These are phyloP conservation scores for Bathynomus jamesi DNA, from an alignment of 1,140 invertebrate genomes.

Conservation along the genomic window DNA sequence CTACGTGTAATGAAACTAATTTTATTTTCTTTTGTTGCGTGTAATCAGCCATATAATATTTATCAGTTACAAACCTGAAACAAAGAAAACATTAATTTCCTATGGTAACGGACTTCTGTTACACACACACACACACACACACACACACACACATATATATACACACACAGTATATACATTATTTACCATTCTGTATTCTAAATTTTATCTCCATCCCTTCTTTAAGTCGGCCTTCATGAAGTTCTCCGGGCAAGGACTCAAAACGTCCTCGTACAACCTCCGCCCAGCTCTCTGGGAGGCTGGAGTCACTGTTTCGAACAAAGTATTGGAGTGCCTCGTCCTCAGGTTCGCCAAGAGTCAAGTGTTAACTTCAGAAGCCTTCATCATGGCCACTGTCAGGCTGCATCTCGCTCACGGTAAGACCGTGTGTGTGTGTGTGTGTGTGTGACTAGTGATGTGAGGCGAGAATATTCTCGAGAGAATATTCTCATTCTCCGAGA, in stretches of 20 bases:
- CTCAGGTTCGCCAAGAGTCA: conserved; percentile 57
- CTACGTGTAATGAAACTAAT: too few relatives aligned
- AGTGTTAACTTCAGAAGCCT: conserved; percentile 54
- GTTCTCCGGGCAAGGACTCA: conserved; percentile 48
- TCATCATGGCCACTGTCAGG: conserved; percentile 59
- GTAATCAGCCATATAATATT: too few relatives aligned
- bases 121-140: conserved; percentile 1
- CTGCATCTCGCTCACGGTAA: conserved; percentile 64
- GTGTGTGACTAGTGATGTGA: background rate
- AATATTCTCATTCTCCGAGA: too few relatives aligned
- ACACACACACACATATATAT: background rate
- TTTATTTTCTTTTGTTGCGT: too few relatives aligned
- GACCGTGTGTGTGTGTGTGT: conserved; percentile 4
- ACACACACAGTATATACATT: too few relatives aligned
- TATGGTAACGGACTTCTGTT: too few relatives aligned
- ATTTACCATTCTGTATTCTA: background rate
- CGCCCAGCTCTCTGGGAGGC: conserved; percentile 58
- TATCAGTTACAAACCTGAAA: too few relatives aligned
- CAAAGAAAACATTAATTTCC: too few relatives aligned
- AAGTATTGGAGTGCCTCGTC: conserved; percentile 63
- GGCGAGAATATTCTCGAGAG: too few relatives aligned
- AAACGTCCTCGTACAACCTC: conserved; percentile 57
- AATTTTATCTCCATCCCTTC: too few relatives aligned
- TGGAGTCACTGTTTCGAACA: conserved; percentile 61
- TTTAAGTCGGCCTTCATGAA: conserved; percentile 57